These are phyloP conservation scores for Spea bombifrons DNA, from an alignment of 2,113 vertebrate genomes.

Conservation along the genomic window DNA sequence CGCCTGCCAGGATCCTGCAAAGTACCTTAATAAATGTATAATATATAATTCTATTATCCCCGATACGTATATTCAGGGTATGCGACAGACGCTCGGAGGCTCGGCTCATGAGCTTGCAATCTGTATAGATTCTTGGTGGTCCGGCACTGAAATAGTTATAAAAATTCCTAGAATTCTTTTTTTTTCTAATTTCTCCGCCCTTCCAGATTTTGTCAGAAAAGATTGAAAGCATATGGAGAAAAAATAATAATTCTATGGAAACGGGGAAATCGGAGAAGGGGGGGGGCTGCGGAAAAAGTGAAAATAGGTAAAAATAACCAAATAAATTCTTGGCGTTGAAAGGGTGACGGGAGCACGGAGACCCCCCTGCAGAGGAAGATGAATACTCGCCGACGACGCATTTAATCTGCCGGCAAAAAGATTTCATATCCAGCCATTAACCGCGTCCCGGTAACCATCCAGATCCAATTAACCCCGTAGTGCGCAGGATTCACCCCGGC, in stretches of 20 bases:
- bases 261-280: neutral
- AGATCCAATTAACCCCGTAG: constrained; percentile 21
- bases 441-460: neutral
- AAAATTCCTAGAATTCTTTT: constrained; percentile 34
- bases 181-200: constrained; percentile 10
- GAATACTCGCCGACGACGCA: neutral
- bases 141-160: constrained; percentile 1
- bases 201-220: constrained; percentile 25
- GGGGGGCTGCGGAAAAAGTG: neutral
- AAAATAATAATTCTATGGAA: constrained; percentile 24
- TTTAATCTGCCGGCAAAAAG: constrained; percentile 23
- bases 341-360: neutral
- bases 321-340: neutral
- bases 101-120: no score
- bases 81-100: no score
- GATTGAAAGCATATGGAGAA: constrained; percentile 41
- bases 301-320: constrained; percentile 2
- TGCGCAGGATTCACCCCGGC: neutral
- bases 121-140: no score
- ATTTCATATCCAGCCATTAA: constrained; percentile 15
- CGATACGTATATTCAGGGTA: no score
- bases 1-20: no score
- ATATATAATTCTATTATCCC: no score
- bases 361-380: neutral
- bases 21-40: no score